phyloP scores from a whole-genome alignment of 2,888 invertebrate genomes.

The Nephrotoma flavescens region DNA sequence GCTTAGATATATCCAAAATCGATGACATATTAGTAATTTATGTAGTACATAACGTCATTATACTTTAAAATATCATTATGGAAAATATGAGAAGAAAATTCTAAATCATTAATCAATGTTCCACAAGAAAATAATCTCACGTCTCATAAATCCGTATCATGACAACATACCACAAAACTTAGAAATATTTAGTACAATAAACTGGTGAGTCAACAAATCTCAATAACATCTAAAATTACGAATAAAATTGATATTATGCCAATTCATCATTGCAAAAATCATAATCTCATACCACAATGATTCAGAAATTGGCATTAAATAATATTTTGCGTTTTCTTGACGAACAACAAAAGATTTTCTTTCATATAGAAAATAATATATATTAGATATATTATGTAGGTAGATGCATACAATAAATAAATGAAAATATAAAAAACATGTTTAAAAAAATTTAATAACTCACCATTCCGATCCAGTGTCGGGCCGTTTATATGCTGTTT shows the following conservation, averaged over 20 bases:
- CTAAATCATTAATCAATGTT: not conserved
- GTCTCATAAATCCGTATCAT: not conserved
- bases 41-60: too few relatives aligned
- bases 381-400: too few relatives aligned
- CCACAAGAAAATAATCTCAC: not conserved
- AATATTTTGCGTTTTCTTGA: not conserved
- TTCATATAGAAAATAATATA: not conserved
- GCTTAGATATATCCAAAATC: too few relatives aligned
- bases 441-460: constrained; percentile 6
- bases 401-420: too few relatives aligned
- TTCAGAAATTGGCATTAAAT: not conserved
- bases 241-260: not conserved
- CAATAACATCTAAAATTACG: not conserved
- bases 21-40: too few relatives aligned
- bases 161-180: not conserved
- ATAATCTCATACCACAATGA: not conserved
- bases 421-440: not conserved
- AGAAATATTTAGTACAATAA: not conserved
- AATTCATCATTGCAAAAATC: not conserved
- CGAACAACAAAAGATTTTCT: not conserved
- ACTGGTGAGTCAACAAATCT: not conserved
- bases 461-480: constrained; percentile 17
- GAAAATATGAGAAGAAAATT: not conserved
- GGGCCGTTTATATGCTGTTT: constrained; percentile 27
- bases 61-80: too few relatives aligned